Evolutionary conservation across 1,140 invertebrate genomes (phyloP).

Genomic region (Sitobion miscanthi): DNA sequence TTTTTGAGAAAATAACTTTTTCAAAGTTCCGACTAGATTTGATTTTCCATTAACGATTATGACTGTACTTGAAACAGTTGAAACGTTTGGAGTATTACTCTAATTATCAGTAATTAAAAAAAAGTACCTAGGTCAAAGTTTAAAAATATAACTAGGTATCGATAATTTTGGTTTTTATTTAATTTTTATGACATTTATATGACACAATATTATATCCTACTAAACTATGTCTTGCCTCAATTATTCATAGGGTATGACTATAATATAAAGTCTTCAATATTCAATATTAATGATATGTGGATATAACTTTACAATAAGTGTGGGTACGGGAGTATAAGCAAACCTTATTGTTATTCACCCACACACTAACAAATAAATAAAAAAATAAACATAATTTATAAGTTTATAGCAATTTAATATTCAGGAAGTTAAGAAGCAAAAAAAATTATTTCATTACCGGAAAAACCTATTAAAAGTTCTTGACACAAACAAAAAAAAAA

Average conservation of each 20-base stretch:
- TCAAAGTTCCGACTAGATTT: neutral
- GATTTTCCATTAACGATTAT: neutral
- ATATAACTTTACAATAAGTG: neutral
- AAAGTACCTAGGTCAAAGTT: neutral
- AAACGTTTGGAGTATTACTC: neutral
- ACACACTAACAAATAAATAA: neutral
- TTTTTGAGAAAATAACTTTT: neutral
- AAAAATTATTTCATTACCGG: neutral
- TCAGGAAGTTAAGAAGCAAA: neutral
- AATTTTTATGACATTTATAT: neutral
- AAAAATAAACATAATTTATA: conserved; percentile 5
- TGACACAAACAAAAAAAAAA: neutral
- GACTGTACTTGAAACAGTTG: neutral
- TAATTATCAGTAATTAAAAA: neutral
- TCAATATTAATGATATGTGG: neutral
- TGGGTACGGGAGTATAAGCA: neutral
- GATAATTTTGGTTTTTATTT: neutral
- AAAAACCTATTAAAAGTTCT: neutral
- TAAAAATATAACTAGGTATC: neutral
- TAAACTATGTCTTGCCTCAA: neutral
- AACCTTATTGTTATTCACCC: neutral
- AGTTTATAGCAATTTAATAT: neutral
- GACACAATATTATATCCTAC: neutral
- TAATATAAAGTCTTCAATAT: neutral
- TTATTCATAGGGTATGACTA: neutral